phyloP scores from a whole-genome alignment of 1,140 invertebrate species.

The Geopemphigus sp. region DNA sequence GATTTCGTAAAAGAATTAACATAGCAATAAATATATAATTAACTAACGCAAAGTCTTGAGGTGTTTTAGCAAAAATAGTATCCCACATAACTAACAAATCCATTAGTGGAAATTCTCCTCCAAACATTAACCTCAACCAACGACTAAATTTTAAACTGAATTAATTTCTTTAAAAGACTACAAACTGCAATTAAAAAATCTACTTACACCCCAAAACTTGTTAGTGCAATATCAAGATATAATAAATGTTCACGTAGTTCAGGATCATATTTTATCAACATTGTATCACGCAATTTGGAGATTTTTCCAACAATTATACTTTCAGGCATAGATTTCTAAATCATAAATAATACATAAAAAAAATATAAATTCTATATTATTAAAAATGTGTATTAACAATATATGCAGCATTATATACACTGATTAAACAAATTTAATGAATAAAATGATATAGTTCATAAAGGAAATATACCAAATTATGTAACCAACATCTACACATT shows the following conservation, averaged over 20 bases:
- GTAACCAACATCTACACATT: too few relatives aligned
- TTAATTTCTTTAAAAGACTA: not conserved
- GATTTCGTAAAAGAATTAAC: constrained; percentile 68
- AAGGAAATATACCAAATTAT: too few relatives aligned
- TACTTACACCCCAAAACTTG: constrained; percentile 79
- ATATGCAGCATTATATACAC: too few relatives aligned
- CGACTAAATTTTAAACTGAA: constrained; percentile 61
- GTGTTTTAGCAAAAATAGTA: constrained; percentile 72
- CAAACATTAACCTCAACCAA: constrained; percentile 77
- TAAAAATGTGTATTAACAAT: too few relatives aligned
- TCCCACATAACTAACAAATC: constrained; percentile 77
- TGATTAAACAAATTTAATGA: too few relatives aligned
- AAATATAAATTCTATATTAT: not conserved
- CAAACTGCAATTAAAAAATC: not conserved
- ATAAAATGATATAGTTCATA: too few relatives aligned
- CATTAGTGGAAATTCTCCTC: constrained; percentile 73
- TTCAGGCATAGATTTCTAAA: constrained; percentile 50
- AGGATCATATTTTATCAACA: constrained; percentile 65
- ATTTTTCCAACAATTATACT: constrained; percentile 62
- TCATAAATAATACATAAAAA: not conserved
- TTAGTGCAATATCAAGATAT: constrained; percentile 70
- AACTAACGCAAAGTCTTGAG: constrained; percentile 58
- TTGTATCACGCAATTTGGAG: constrained; percentile 67
- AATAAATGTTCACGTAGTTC: constrained; percentile 68
- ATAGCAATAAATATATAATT: constrained; percentile 77